Evolutionary conservation across 1,140 invertebrate species (phyloP), one percentile per base, ranked within the genome.

Genomic region (Trichonephila clavata): DNA sequence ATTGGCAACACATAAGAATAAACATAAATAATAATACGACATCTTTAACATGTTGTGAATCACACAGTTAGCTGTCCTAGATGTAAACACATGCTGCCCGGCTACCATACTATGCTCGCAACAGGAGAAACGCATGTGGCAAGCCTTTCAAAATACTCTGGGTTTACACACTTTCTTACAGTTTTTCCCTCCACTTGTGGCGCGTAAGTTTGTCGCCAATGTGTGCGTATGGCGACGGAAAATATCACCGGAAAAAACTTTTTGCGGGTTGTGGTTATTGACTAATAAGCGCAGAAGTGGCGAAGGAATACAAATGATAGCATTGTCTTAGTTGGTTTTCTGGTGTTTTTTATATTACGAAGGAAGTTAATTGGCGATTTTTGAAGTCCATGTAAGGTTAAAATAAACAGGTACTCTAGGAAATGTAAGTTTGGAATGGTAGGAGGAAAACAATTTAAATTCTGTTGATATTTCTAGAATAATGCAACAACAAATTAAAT

Each of bases 41-140:
- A 86, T 81, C 77, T 90, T 83, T 14, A 61, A 81, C 32, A 92
- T 43, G 60, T 86, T 86, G 18, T 27, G 60, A 27, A 63, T 68
- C 43, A n/a, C n/a, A 65, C 20, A 39, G 27, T 20, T 63, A 50
- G 43, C 65, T 43, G 27, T 13, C 14, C 57, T 27, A 16, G 20
- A 21, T 50, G 80, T 60, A 27, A 86, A 60, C 90, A 93, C 91
- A 93, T 86, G 91, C 91, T 60, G 61, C 83, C 65, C 61, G 83
- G 65, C 83, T 86, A n/a, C 91, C 91, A 93, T 93, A 77, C 83
- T 93, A 61, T 57, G 10, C 90, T 68, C 77, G 77, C 90, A 14
- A 65, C 88, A 21, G 20, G 8, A 90, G 71, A 39, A 84, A 65
- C 80, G 90, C 90, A 92, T 92, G 90, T 92, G 90, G 90, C 90